Evolutionary conservation across 2,113 vertebrate genomes (phyloP), one percentile per base, ranked within the genome.

Genomic region (Collichthys lucidus): DNA sequence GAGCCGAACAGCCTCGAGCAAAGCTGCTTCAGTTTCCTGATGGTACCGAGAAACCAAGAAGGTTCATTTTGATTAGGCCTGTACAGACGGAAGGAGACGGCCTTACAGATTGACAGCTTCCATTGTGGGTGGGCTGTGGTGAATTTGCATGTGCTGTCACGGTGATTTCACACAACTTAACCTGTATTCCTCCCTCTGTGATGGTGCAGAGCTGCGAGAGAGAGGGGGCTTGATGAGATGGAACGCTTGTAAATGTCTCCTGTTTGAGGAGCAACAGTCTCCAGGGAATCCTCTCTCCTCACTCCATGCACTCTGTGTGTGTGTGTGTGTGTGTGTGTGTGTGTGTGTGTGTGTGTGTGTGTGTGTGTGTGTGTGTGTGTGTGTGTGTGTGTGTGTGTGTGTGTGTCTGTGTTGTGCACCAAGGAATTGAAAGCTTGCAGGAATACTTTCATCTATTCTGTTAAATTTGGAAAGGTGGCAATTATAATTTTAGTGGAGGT

Each of bases 161-260:
- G 35, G 90, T 92, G 86, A 92, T 92, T 92, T 92, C 90, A 91
- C 93, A 90, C 90, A 90, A 91, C 84, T 93, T 93, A 93, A 93
- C 92, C 93, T 94, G 91, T 79, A 80, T 86, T 85, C 90, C 86
- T 86, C 82, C 85, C 85, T 88, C 77, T 81, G 79, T 84, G 84
- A 85, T 80, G 86, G 71, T 56, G 63, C 64, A 42, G 83, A 80
- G 84, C 61, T 70, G 24, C 55, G 42, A 59, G 73, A 59, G 73
- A 44, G 74, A 70, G 66, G 57, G 57, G 67, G 49, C 24, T 52
- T 88, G 91, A 91, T 92, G 93, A 92, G 87, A 87, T 72, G 86
- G 83, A 93, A 91, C 93, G 84, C 88, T 89, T 90, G 91, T 88
- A 91, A 89, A 88, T 82, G 91, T 89, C 83, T 91, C 75, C 82